phyloP scores from a whole-genome alignment of 2,888 invertebrate species.

The Ecliptopera silaceata region DNA sequence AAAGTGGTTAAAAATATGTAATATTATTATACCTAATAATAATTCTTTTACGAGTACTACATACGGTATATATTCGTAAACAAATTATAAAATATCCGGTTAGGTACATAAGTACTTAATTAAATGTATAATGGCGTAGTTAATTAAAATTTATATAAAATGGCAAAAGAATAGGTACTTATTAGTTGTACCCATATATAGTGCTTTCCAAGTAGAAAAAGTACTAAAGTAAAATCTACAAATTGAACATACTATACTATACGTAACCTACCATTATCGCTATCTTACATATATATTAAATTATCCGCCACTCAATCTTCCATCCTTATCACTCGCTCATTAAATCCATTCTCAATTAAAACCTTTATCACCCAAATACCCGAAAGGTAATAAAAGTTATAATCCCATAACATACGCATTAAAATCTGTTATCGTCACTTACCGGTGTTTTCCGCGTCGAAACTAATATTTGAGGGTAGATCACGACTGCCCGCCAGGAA shows the following conservation, averaged over 20 bases:
- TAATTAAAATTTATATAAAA: too few species aligned
- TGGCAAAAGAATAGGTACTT: too few species aligned
- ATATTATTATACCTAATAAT: too few species aligned
- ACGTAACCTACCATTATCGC: background rate
- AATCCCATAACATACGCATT: slow-evolving; percentile 16
- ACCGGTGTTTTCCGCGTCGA: slow-evolving; percentile 69
- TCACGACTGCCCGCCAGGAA: slow-evolving; percentile 55
- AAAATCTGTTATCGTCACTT: slow-evolving; percentile 53
- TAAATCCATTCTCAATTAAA: slow-evolving; percentile 10
- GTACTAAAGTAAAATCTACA: too few species aligned
- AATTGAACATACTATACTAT: background rate
- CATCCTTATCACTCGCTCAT: background rate
- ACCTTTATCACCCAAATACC: slow-evolving; percentile 18
- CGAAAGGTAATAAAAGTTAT: slow-evolving; percentile 25
- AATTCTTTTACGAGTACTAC: background rate
- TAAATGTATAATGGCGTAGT: too few species aligned
- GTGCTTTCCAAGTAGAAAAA: too few species aligned
- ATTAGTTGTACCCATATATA: too few species aligned
- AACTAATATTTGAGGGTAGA: slow-evolving; percentile 38
- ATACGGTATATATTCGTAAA: too few species aligned
- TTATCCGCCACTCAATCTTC: slow-evolving; percentile 1
- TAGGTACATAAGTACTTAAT: too few species aligned
- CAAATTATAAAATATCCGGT: too few species aligned
- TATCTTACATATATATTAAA: background rate
- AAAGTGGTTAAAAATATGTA: background rate